Evolutionary conservation across 2,113 vertebrate genomes (phyloP).

Genomic region (Microcebus lehilahytsara): DNA sequence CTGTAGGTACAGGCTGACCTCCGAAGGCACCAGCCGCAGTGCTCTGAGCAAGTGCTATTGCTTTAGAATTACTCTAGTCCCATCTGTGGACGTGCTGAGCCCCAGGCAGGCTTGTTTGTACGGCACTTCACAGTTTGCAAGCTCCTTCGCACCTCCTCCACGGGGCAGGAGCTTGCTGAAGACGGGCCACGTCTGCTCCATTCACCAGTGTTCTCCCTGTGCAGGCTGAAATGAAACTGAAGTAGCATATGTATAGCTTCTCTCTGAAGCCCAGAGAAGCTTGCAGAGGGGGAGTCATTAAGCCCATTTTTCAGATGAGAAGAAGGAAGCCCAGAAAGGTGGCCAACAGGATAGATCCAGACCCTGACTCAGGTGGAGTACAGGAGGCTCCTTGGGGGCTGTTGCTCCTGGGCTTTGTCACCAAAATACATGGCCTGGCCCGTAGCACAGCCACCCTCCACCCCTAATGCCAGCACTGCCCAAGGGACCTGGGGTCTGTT

Average conservation of each 20-base stretch:
- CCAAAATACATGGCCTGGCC: background rate
- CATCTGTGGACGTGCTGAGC: rapidly evolving
- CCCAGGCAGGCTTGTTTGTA: background rate
- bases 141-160: background rate
- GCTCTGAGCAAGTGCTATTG: rapidly evolving
- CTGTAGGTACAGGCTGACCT: background rate
- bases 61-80: rapidly evolving
- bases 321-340: background rate
- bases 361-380: background rate
- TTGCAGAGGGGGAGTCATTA: background rate
- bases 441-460: background rate
- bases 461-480: background rate
- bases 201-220: background rate
- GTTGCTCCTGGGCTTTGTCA: background rate
- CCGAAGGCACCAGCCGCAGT: rapidly evolving
- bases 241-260: background rate
- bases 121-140: background rate
- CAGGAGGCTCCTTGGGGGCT: too few relatives aligned
- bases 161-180: background rate
- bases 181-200: background rate
- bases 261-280: background rate
- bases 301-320: background rate
- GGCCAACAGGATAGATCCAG: background rate
- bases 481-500: background rate
- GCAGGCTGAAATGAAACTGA: background rate